phyloP scores from a whole-genome alignment of 2,888 invertebrate genomes.

The Dioctria linearis region DNA sequence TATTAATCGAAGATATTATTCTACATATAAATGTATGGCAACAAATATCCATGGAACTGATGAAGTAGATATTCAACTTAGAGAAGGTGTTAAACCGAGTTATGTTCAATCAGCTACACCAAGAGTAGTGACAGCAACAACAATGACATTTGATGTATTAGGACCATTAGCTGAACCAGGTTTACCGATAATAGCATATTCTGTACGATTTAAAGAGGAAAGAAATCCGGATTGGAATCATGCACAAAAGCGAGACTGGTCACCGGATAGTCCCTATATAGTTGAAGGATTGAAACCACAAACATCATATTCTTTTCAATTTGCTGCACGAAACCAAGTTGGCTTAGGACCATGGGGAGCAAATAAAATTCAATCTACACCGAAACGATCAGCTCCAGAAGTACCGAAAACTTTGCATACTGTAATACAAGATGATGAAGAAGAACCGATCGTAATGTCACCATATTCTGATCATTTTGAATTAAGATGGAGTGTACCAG shows the following conservation, averaged over 20 bases:
- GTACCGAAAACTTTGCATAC: conserved; percentile 77
- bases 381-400: conserved; percentile 83
- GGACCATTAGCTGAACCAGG: conserved; percentile 84
- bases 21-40: conserved; percentile 86
- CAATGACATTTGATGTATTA: conserved; percentile 84
- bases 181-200: conserved; percentile 81
- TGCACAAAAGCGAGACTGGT: conserved; percentile 83
- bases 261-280: conserved; percentile 84
- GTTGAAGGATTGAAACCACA: conserved; percentile 85
- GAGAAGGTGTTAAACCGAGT: conserved; percentile 82
- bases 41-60: conserved; percentile 82
- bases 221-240: conserved; percentile 79
- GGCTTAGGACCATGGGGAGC: conserved; percentile 84
- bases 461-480: conserved; percentile 85
- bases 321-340: conserved; percentile 88
- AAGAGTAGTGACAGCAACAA: conserved; percentile 84
- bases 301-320: conserved; percentile 84
- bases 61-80: conserved; percentile 79
- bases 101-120: conserved; percentile 78
- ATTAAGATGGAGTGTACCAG: conserved; percentile 87
- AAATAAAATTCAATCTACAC: conserved; percentile 79
- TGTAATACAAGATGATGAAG: conserved; percentile 70
- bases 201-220: conserved; percentile 83
- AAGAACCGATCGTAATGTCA: conserved; percentile 74
- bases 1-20: conserved; percentile 77